A percentile compares a stretch with the other conserved stretches of the same genome.
phyloP scores from a whole-genome alignment of 1,140 invertebrate genomes.

The Lasaia peninsularis region DNA sequence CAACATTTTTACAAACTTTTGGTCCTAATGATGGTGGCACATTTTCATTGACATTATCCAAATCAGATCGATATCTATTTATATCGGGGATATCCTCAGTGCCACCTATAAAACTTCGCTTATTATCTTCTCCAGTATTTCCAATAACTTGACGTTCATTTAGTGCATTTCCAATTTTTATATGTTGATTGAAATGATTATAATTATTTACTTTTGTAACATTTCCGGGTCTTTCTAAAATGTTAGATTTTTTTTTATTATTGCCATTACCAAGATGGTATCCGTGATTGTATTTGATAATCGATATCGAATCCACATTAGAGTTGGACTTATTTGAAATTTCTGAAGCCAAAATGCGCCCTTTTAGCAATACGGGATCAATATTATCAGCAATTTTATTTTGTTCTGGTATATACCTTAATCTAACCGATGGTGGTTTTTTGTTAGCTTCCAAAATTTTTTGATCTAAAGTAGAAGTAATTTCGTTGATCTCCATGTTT shows the following conservation, averaged over 20 bases:
- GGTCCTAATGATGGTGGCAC: constrained; percentile 50
- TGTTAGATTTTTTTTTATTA: background rate
- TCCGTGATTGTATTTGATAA: constrained; percentile 57
- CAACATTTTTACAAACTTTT: constrained; percentile 50
- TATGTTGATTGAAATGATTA: constrained; percentile 48
- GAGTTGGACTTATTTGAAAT: constrained; percentile 47
- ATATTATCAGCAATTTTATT: constrained; percentile 33
- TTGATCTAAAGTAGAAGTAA: constrained; percentile 21
- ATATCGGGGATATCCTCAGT: constrained; percentile 56
- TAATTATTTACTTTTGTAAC: constrained; percentile 21
- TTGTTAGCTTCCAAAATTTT: constrained; percentile 38
- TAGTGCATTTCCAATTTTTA: constrained; percentile 64
- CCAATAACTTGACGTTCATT: constrained; percentile 56
- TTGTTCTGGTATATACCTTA: constrained; percentile 50
- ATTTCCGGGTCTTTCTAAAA: background rate
- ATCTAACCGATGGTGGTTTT: constrained; percentile 37
- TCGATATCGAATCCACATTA: constrained; percentile 37
- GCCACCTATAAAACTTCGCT: constrained; percentile 52
- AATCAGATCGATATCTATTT: constrained; percentile 56
- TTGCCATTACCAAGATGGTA: constrained; percentile 35
- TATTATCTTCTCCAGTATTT: constrained; percentile 43
- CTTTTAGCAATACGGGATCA: constrained; percentile 34
- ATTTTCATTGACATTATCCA: constrained; percentile 35
- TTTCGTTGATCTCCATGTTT: constrained; percentile 30
- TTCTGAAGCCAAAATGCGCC: constrained; percentile 36